phyloP scores from a whole-genome alignment of 2,888 invertebrate species.

The Lypha dubia region DNA sequence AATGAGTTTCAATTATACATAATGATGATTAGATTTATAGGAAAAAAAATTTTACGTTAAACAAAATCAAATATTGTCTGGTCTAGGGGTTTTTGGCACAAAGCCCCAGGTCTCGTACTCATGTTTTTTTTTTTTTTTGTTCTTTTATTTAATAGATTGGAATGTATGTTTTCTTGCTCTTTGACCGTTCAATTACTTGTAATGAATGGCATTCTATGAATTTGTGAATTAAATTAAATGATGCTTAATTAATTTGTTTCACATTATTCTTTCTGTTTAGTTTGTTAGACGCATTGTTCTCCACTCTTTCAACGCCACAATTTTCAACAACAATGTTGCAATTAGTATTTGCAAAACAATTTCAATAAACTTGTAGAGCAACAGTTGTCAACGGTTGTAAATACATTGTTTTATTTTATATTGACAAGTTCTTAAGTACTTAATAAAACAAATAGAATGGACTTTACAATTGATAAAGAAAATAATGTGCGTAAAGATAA shows the following conservation, averaged over 20 bases:
- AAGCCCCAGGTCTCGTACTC: background rate
- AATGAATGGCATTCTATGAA: conserved; percentile 45
- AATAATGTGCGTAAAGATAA: too few relatives aligned
- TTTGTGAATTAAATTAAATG: conserved; percentile 39
- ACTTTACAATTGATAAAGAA: background rate
- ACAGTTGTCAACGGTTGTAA: conserved; percentile 32
- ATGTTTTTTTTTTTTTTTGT: background rate
- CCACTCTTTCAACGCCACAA: background rate
- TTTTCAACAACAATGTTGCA: conserved; percentile 10
- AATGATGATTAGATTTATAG: too few relatives aligned
- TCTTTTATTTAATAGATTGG: background rate
- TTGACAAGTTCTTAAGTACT: conserved; percentile 10
- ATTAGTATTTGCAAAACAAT: background rate
- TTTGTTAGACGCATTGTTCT: background rate
- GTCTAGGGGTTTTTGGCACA: background rate
- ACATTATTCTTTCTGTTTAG: background rate
- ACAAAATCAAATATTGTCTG: too few relatives aligned
- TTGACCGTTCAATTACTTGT: conserved; percentile 36
- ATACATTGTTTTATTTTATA: conserved; percentile 18
- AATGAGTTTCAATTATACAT: conserved; percentile 11
- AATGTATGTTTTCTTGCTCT: background rate
- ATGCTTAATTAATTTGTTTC: conserved; percentile 34
- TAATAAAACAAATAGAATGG: background rate
- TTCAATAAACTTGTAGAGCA: conserved; percentile 13
- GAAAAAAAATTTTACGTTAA: conserved; percentile 2